Percentiles rank a stretch among this genome's conserved stretches.
These are phyloP conservation scores for Bombus breviceps DNA, from an alignment of 1,140 invertebrate species.

Conservation along the genomic window DNA sequence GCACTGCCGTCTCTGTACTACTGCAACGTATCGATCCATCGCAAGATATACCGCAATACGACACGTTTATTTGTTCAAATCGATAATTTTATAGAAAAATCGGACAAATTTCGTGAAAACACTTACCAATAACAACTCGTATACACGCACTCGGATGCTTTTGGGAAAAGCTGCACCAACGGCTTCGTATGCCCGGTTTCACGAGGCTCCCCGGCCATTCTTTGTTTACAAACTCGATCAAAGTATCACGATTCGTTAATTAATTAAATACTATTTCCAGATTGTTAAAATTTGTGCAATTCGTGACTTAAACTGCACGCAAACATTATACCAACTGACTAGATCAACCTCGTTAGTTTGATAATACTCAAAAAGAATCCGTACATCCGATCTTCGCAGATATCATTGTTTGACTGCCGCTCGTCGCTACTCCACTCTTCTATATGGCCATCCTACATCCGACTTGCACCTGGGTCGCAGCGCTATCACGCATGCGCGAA, in stretches of 20 bases:
- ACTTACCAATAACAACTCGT: conserved; percentile 84
- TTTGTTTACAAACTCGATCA: conserved; percentile 67
- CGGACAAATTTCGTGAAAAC: not conserved
- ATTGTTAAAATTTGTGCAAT: conserved; percentile 30
- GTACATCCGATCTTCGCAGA: conserved; percentile 1
- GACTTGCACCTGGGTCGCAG: conserved; percentile 17
- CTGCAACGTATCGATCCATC: conserved; percentile 65
- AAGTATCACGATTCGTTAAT: not conserved
- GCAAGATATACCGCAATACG: conserved; percentile 63
- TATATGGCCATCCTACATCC: conserved; percentile 2
- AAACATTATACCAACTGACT: conserved; percentile 25
- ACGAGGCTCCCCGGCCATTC: conserved; percentile 75
- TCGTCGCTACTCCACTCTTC: conserved; percentile 3
- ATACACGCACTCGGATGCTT: conserved; percentile 82
- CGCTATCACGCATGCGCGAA: conserved; percentile 28
- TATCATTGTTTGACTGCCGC: conserved; percentile 54
- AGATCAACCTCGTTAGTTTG: not conserved
- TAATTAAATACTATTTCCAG: not conserved
- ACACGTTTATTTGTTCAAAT: conserved; percentile 59
- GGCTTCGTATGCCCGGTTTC: conserved; percentile 79
- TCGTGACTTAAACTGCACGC: not conserved
- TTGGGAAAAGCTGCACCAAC: conserved; percentile 80
- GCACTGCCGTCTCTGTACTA: conserved; percentile 45
- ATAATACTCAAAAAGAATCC: conserved; percentile 8
- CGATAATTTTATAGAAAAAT: conserved; percentile 25